These are phyloP conservation scores for Carcinoscorpius rotundicauda DNA, from an alignment of 1,140 invertebrate species.

Conservation along the genomic window DNA sequence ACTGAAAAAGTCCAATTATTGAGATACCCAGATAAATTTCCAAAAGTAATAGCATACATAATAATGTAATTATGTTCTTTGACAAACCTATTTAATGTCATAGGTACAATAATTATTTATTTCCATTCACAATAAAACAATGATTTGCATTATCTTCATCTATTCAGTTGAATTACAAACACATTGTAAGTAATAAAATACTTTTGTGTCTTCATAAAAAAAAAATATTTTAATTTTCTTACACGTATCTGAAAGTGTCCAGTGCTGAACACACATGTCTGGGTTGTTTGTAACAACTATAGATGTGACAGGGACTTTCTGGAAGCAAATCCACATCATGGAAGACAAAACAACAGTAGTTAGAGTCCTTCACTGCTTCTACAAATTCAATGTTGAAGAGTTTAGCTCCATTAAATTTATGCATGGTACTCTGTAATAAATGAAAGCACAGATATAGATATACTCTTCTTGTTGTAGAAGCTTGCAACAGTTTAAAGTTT, in stretches of 20 bases:
- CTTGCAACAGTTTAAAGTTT: not conserved
- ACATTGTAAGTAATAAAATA: too few species aligned
- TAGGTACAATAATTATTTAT: too few species aligned
- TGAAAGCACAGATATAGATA: not conserved
- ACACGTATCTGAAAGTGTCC: conserved; percentile 25
- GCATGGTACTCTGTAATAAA: conserved; percentile 14
- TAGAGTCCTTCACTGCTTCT: conserved; percentile 29
- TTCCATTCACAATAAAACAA: too few species aligned
- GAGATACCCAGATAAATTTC: too few species aligned
- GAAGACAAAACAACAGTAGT: conserved; percentile 40
- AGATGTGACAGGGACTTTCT: conserved; percentile 31
- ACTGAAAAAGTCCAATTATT: too few species aligned
- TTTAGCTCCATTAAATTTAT: conserved; percentile 26
- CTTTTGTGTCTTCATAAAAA: too few species aligned
- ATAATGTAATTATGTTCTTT: too few species aligned
- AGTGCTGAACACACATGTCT: conserved; percentile 24
- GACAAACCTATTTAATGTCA: too few species aligned
- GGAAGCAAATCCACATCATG: conserved; percentile 45
- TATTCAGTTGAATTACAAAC: too few species aligned
- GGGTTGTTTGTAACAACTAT: conserved; percentile 23
- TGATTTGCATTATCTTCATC: too few species aligned
- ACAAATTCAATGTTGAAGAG: conserved; percentile 37
- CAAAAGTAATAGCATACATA: too few species aligned
- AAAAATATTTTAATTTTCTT: not conserved
- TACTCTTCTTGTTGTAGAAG: too few species aligned